Evolutionary conservation across 2,888 invertebrate species (phyloP).

Genomic region (Polia nebulosa): DNA sequence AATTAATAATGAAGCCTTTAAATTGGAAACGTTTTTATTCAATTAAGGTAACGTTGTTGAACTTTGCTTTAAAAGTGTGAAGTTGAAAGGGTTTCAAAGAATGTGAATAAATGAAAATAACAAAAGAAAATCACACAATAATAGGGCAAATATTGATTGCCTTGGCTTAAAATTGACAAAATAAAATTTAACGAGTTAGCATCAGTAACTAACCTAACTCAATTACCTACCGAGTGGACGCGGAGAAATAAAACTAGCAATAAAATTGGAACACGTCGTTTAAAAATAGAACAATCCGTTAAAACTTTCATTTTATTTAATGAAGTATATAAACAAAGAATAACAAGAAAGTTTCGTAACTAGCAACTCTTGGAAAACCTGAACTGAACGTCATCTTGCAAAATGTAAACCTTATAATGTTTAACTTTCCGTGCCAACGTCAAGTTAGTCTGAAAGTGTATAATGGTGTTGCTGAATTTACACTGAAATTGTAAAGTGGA

Average conservation of each 20-base stretch:
- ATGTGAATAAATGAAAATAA: constrained; percentile 14
- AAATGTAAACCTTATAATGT: constrained; percentile 65
- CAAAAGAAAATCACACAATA: constrained; percentile 8
- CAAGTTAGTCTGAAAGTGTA: constrained; percentile 49
- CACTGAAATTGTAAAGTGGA: constrained; percentile 38
- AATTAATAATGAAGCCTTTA: constrained; percentile 24
- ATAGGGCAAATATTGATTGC: background rate
- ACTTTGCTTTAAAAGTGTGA: background rate
- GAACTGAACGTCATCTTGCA: constrained; percentile 62
- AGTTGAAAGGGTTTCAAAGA: background rate
- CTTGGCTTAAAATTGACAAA: background rate
- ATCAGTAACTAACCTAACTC: constrained; percentile 33
- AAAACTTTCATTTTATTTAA: constrained; percentile 58
- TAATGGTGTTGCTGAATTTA: constrained; percentile 52
- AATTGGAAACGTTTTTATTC: constrained; percentile 1
- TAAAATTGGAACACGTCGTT: constrained; percentile 44
- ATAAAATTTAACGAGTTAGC: constrained; percentile 23
- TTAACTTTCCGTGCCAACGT: constrained; percentile 59
- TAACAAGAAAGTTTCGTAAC: constrained; percentile 67
- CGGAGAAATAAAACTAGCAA: constrained; percentile 47
- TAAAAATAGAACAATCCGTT: constrained; percentile 52
- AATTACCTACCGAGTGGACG: constrained; percentile 25
- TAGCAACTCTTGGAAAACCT: constrained; percentile 60
- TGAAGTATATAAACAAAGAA: constrained; percentile 63
- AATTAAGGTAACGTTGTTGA: constrained; percentile 12